Conservation (phyloP, 2,113 vertebrate species). For the Psittacara wagleri region DNA sequence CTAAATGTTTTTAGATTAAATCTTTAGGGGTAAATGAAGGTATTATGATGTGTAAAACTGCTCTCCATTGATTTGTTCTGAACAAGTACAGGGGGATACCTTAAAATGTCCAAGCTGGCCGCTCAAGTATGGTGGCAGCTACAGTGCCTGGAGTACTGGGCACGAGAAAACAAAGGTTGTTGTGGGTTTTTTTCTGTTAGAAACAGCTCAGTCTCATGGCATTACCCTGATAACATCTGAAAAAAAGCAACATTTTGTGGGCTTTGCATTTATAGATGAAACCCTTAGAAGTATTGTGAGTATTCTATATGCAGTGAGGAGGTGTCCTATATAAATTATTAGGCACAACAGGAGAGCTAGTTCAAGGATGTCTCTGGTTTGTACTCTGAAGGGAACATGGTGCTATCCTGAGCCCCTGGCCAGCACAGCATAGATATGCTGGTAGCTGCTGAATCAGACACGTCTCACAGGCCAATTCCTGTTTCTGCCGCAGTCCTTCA, state of each 20-base stretch:
- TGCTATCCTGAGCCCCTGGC: neutral
- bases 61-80: neutral
- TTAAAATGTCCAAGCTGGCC: neutral
- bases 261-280: neutral
- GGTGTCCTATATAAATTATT: neutral
- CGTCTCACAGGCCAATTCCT: neutral
- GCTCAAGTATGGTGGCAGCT: neutral
- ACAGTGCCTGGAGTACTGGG: neutral
- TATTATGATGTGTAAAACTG: neutral
- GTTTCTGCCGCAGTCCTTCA: neutral
- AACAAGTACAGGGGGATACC: neutral
- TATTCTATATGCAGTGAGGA: neutral
- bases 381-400: accelerated
- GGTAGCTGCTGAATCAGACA: neutral
- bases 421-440: accelerated
- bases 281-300: neutral
- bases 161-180: neutral
- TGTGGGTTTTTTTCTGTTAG: neutral
- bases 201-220: neutral
- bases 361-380: neutral
- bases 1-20: neutral
- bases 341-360: neutral
- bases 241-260: neutral
- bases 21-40: neutral
- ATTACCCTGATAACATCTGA: neutral